Conservation (phyloP, 2,113 vertebrate species). For the rat (Rattus norvegicus) region DNA sequence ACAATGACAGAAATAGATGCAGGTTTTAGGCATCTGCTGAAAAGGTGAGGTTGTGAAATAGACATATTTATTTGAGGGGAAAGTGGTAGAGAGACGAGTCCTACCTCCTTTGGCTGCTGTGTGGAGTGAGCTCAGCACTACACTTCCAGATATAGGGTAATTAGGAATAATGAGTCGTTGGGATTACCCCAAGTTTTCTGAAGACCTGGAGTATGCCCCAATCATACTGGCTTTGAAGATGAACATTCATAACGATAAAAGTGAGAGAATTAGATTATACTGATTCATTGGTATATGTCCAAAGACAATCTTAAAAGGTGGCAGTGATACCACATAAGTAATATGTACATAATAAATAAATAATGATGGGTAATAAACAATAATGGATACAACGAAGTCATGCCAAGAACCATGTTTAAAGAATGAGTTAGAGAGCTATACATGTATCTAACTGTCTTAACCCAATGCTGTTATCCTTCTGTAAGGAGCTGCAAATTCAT, state of each 20-base stretch:
- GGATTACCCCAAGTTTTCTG: conserved; percentile 43
- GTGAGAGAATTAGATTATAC: conserved; percentile 53
- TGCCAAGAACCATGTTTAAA: conserved; percentile 13
- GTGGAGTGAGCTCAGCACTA: conserved; percentile 55
- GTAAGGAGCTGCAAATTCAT: conserved; percentile 45
- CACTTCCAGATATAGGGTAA: conserved; percentile 38
- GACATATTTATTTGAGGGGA: conserved; percentile 42
- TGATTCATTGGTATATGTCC: conserved; percentile 13
- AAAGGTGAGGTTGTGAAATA: conserved; percentile 58
- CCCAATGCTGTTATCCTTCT: conserved; percentile 29
- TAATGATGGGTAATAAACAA: neutral
- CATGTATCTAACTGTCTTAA: neutral
- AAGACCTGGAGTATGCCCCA: neutral
- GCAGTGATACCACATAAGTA: conserved; percentile 40
- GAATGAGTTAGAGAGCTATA: neutral
- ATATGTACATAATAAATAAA: neutral
- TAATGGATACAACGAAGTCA: neutral
- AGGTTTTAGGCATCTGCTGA: conserved; percentile 50
- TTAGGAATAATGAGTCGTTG: conserved; percentile 67
- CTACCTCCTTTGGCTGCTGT: conserved; percentile 53
- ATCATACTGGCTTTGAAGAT: conserved; percentile 38
- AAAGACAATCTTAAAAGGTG: conserved; percentile 57
- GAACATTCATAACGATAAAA: conserved; percentile 62
- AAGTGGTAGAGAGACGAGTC: conserved; percentile 18
- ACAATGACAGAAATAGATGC: conserved; percentile 56